A percentile compares a stretch with the other conserved stretches of the same genome.
Conservation (phyloP, 2,888 invertebrate genomes). For the Perdita meconis region DNA sequence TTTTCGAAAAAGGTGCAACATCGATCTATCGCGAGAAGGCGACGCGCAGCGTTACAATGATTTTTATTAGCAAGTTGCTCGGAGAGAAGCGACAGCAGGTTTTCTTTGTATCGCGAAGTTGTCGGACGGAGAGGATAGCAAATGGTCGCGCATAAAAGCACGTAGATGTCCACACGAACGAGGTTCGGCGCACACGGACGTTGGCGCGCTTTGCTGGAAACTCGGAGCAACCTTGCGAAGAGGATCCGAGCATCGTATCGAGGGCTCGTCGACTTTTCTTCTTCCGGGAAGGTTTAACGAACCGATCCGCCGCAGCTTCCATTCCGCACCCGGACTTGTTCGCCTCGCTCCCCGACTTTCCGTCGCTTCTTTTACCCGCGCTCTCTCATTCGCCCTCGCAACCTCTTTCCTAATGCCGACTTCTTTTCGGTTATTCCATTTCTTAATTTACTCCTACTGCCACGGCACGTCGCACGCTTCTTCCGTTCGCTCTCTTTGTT, state of each 20-base stretch:
- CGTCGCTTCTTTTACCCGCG: constrained; percentile 24
- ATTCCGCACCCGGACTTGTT: constrained; percentile 55
- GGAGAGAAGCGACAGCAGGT: background rate
- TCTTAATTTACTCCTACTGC: constrained; percentile 60
- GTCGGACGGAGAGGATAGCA: background rate
- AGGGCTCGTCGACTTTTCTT: constrained; percentile 65
- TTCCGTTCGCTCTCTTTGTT: background rate
- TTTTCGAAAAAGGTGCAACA: too few relatives aligned
- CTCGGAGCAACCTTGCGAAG: constrained; percentile 9
- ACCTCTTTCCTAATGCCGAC: constrained; percentile 30
- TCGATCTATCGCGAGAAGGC: too few relatives aligned
- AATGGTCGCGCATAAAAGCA: constrained; percentile 22
- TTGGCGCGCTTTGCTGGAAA: constrained; percentile 18
- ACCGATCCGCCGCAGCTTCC: constrained; percentile 73
- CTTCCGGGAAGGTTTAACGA: constrained; percentile 73
- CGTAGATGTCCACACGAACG: constrained; percentile 8
- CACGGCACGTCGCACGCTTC: constrained; percentile 20
- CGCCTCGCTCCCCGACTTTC: constrained; percentile 20
- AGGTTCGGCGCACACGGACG: background rate
- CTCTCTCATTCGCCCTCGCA: constrained; percentile 52
- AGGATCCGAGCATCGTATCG: constrained; percentile 45
- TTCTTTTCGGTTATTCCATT: constrained; percentile 57
- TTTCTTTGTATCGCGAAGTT: background rate
- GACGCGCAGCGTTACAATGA: too few relatives aligned
- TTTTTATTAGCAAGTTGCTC: background rate